Base-by-base conservation (phyloP, 2,113 vertebrate species). In the Pseudorhombus dupliciocellatus region DNA sequence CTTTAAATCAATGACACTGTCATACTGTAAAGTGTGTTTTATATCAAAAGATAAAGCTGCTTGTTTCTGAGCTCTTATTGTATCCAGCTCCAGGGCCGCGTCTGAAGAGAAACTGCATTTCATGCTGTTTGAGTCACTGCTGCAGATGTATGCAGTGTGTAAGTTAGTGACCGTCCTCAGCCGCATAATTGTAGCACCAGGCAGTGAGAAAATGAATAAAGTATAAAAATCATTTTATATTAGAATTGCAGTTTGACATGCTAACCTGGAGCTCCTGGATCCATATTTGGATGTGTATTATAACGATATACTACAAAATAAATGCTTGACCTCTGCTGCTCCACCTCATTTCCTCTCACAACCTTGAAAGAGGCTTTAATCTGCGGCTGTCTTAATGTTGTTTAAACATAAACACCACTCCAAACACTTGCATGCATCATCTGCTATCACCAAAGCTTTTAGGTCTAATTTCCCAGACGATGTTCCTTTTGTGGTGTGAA, bases 311-410 rank as follows among this genome's bases (percentile, higher is more conserved):
- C 34, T 12, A 11, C 50, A 52, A 77, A 77, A 81, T 76, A 67
- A 20, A 66, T 37, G 14, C 28, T 62, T 59, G 64, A 73, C 11
- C 80, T 64, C 37, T 57, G 46, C 48, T 60, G 11, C 66, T 56
- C 63, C 30, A 34, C 40, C 37, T 69, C 60, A 46, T 48, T 18
- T 72, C 67, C 42, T 42, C 56, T 42, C 31, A 34, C 24, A 64
- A 28, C 54, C 68, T 67, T 80, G 79, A 80, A 86, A 83, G 65
- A 48, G 5, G 31, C 81, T 88, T 88, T 91, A 82, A 89, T 89
- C 83, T 80, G n/a, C 46, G 55, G 40, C 76, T 59, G 66, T 83
- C 58, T 79, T 73, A 74, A 78, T 78, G 64, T 70, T 73, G 71
- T 84, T 77, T 74, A 83, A 83, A 84, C 30, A 62, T 68, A 61